Evolutionary conservation across 2,113 vertebrate genomes (phyloP).

Genomic region (Pituophis catenifer): DNA sequence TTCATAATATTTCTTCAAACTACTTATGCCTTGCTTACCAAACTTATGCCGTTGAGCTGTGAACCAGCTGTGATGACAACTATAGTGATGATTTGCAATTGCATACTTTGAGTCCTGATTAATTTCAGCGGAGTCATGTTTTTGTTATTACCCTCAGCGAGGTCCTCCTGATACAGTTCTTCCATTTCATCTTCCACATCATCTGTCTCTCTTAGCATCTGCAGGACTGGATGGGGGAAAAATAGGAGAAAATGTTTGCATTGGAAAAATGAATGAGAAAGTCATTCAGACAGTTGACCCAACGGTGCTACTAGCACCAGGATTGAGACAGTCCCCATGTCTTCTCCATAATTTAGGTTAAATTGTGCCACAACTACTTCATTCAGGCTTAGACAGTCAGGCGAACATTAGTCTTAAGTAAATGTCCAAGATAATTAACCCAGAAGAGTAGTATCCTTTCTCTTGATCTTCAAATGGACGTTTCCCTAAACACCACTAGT

Average conservation of each 20-base stretch:
- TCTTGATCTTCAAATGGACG: not conserved
- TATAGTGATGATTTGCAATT: slow-evolving; percentile 86
- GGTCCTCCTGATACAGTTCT: slow-evolving; percentile 82
- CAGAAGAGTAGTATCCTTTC: not conserved
- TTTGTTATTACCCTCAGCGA: slow-evolving; percentile 77
- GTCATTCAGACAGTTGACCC: too few relatives aligned
- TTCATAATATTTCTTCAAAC: not conserved
- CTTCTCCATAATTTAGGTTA: not conserved
- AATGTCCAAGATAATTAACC: not conserved
- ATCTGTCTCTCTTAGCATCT: slow-evolving; percentile 74
- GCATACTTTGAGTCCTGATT: slow-evolving; percentile 72
- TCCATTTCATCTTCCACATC: slow-evolving; percentile 77
- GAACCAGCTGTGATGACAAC: slow-evolving; percentile 83
- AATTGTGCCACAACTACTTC: not conserved
- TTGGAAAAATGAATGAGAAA: not conserved
- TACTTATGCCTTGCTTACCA: slow-evolving; percentile 62
- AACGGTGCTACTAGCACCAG: too few relatives aligned
- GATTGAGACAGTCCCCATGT: not conserved
- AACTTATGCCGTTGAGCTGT: slow-evolving; percentile 88
- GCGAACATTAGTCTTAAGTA: not conserved
- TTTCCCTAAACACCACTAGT: not conserved
- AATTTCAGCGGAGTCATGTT: slow-evolving; percentile 76
- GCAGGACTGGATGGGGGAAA: slow-evolving; percentile 68
- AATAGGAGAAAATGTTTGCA: not conserved
- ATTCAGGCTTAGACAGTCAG: not conserved